Evolutionary conservation across 1,140 invertebrate species (phyloP).

Genomic region (Heliconius hermathena): DNA sequence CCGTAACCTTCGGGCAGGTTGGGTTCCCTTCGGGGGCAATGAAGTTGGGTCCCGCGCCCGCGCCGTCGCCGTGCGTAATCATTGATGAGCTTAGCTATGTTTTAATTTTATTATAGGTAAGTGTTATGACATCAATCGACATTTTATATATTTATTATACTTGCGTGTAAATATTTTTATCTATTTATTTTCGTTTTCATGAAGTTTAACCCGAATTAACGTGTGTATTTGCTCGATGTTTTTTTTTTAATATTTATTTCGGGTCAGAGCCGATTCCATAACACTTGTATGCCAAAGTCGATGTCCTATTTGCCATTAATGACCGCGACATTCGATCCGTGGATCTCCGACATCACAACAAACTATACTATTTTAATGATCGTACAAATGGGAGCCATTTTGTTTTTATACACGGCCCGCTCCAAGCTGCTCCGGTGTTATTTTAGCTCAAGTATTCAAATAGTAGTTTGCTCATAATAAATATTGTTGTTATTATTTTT

Average conservation of each 20-base stretch:
- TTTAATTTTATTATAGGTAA: slow-evolving; percentile 81
- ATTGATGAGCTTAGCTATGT: slow-evolving; percentile 80
- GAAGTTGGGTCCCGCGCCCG: slow-evolving; percentile 50
- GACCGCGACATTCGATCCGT: slow-evolving; percentile 44
- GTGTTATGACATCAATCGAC: slow-evolving; percentile 80
- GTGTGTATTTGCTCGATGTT: slow-evolving; percentile 53
- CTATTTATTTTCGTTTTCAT: slow-evolving; percentile 73
- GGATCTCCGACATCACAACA: slow-evolving; percentile 75
- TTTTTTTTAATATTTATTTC: slow-evolving; percentile 53
- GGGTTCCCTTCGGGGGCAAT: slow-evolving; percentile 60
- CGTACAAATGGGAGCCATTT: slow-evolving; percentile 76
- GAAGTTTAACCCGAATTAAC: slow-evolving; percentile 76
- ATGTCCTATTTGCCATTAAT: slow-evolving; percentile 70
- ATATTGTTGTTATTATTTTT: slow-evolving; percentile 76
- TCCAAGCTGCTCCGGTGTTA: slow-evolving; percentile 79
- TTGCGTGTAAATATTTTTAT: slow-evolving; percentile 77
- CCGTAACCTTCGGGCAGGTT: slow-evolving; percentile 76
- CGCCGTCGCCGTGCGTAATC: slow-evolving; percentile 74
- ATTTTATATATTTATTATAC: slow-evolving; percentile 69
- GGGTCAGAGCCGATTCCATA: slow-evolving; percentile 53
- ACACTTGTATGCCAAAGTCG: slow-evolving; percentile 78
- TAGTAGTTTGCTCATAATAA: slow-evolving; percentile 77
- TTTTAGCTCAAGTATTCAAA: slow-evolving; percentile 77
- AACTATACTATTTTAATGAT: slow-evolving; percentile 63
- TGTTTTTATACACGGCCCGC: slow-evolving; percentile 48